Evolutionary conservation across 2,797 vertebrate species (phyloP).

Genomic region (Coregonus suidteri): DNA sequence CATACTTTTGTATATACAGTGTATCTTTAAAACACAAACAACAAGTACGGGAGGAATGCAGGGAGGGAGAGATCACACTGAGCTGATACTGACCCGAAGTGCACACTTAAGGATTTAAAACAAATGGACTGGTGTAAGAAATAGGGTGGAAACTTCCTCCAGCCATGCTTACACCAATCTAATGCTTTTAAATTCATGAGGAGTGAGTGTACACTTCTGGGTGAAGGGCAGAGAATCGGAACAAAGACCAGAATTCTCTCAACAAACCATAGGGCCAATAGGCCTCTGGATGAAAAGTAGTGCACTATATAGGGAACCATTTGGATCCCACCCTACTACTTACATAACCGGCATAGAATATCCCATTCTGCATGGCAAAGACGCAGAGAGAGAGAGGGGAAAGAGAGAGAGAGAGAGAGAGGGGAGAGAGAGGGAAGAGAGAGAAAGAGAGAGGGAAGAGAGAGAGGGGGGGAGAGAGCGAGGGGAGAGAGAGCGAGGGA

Average conservation of each 20-base stretch:
- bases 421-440: too few relatives aligned
- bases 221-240: not conserved
- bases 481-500: too few relatives aligned
- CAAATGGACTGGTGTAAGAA: too few relatives aligned
- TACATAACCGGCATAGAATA: constrained; percentile 92
- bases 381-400: constrained; percentile 39
- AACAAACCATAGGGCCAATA: not conserved
- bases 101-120: not conserved
- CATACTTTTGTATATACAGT: too few relatives aligned
- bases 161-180: not conserved
- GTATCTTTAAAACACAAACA: not conserved
- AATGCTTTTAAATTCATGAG: not conserved
- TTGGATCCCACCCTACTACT: constrained; percentile 65
- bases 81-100: not conserved
- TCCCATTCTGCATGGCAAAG: constrained; percentile 85
- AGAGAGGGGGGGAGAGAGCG: too few relatives aligned
- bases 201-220: not conserved
- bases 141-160: not conserved
- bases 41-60: not conserved
- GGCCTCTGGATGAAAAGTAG: not conserved
- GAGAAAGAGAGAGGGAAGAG: too few relatives aligned
- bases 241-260: not conserved
- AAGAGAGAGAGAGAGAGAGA: too few relatives aligned
- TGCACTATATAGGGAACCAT: not conserved
- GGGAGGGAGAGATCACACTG: not conserved